phyloP scores from a whole-genome alignment of 1,140 invertebrate species.

The Heliconius hewitsoni region DNA sequence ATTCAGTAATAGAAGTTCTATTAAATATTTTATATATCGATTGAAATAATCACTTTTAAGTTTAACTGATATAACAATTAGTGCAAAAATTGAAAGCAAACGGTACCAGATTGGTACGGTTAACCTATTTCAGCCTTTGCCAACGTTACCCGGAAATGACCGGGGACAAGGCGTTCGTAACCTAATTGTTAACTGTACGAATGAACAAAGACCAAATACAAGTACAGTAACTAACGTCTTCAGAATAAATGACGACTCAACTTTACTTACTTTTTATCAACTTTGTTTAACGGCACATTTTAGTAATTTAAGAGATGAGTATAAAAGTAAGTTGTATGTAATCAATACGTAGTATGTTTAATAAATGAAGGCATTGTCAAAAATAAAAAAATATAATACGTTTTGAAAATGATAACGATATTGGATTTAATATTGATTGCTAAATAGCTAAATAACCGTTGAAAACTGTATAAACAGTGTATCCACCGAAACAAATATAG shows the following conservation, averaged over 20 bases:
- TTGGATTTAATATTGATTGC: too few species aligned
- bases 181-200: slow-evolving; percentile 29
- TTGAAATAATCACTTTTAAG: neutral
- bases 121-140: slow-evolving; percentile 29
- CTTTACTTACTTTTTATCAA: neutral
- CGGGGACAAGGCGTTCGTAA: slow-evolving; percentile 22
- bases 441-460: too few species aligned
- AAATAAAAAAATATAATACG: too few species aligned
- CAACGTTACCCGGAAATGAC: slow-evolving; percentile 29
- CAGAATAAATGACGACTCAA: neutral
- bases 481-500: too few species aligned
- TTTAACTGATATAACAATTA: neutral
- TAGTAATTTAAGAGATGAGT: neutral
- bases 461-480: too few species aligned
- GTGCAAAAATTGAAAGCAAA: slow-evolving; percentile 8
- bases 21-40: neutral
- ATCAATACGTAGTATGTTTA: neutral
- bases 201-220: slow-evolving; percentile 9
- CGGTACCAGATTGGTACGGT: slow-evolving; percentile 25
- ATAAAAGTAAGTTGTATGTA: neutral
- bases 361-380: neutral
- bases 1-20: too few species aligned
- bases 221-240: neutral
- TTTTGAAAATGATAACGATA: too few species aligned
- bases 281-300: neutral